phyloP scores from a whole-genome alignment of 23 tunicate species.

The Styela clava region DNA sequence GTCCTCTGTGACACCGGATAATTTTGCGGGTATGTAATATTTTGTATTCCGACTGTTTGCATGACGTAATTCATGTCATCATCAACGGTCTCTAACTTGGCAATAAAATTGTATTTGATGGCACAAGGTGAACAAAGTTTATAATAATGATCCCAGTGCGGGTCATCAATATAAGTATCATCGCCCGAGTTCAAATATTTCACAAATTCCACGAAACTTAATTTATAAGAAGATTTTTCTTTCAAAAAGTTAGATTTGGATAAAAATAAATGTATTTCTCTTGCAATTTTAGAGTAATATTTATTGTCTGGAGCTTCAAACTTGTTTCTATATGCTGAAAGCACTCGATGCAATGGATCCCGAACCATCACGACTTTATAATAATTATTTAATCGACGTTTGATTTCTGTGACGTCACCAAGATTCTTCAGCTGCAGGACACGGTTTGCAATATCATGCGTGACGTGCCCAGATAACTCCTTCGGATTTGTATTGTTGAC shows the following conservation, averaged over 20 bases:
- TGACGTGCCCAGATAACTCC: background rate
- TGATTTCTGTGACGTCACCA: background rate
- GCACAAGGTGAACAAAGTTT: slow-evolving; percentile 21
- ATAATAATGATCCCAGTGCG: slow-evolving; percentile 14
- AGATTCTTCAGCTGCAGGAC: background rate
- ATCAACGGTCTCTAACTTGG: slow-evolving; percentile 21
- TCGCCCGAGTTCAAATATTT: background rate
- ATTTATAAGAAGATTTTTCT: background rate
- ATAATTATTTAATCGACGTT: background rate
- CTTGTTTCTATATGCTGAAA: slow-evolving; percentile 24
- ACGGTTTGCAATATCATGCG: background rate
- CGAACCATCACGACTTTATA: slow-evolving; percentile 22
- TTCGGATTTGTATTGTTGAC: background rate
- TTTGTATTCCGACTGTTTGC: background rate
- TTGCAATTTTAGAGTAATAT: background rate
- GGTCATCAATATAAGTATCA: background rate
- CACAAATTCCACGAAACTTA: slow-evolving; percentile 13
- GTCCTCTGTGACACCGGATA: slow-evolving; percentile 3
- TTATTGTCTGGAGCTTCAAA: background rate
- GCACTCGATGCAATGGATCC: slow-evolving; percentile 11
- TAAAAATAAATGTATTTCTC: background rate
- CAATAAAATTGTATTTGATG: slow-evolving; percentile 24
- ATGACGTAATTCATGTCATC: slow-evolving; percentile 8
- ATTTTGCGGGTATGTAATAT: background rate
- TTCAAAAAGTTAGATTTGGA: background rate